These are phyloP conservation scores for Stenichneumon culpator DNA, from an alignment of 2,888 invertebrate species.

Conservation along the genomic window DNA sequence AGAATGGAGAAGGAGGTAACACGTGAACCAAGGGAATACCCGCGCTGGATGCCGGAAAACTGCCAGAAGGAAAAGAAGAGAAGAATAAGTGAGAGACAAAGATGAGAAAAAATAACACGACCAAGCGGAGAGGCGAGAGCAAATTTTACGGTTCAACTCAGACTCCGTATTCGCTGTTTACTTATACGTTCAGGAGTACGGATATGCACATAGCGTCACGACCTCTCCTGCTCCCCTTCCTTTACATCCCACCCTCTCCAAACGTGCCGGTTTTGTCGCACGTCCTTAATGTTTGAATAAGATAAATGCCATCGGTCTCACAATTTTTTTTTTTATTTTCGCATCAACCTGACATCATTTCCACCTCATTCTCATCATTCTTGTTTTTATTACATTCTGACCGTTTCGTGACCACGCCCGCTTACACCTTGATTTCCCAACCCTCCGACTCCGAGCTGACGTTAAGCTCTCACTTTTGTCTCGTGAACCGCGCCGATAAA, in stretches of 20 bases:
- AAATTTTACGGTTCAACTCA: conserved; percentile 58
- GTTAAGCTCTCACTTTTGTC: neutral
- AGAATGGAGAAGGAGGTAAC: conserved; percentile 40
- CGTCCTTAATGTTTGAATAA: conserved; percentile 70
- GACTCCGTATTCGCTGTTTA: conserved; percentile 32
- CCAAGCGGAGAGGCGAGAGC: conserved; percentile 26
- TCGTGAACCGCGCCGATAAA: conserved; percentile 7
- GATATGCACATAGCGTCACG: neutral
- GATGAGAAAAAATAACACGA: conserved; percentile 44
- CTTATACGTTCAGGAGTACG: conserved; percentile 10
- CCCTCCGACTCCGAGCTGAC: neutral
- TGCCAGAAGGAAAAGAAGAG: conserved; percentile 33
- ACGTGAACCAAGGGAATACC: conserved; percentile 33
- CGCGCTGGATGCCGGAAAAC: conserved; percentile 31
- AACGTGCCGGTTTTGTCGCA: conserved; percentile 20
- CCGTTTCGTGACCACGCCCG: neutral
- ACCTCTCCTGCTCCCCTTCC: neutral
- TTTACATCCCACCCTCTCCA: conserved; percentile 7
- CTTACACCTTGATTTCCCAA: conserved; percentile 26
- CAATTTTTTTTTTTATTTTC: neutral
- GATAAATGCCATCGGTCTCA: conserved; percentile 70
- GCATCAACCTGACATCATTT: conserved; percentile 13
- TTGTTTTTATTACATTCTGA: conserved; percentile 13
- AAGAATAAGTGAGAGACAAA: conserved; percentile 28
- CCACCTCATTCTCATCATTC: conserved; percentile 7